A percentile compares a stretch with the other conserved stretches of the same genome.
Conservation (phyloP, 2,888 invertebrate genomes). For the Lucinisca nassula region DNA sequence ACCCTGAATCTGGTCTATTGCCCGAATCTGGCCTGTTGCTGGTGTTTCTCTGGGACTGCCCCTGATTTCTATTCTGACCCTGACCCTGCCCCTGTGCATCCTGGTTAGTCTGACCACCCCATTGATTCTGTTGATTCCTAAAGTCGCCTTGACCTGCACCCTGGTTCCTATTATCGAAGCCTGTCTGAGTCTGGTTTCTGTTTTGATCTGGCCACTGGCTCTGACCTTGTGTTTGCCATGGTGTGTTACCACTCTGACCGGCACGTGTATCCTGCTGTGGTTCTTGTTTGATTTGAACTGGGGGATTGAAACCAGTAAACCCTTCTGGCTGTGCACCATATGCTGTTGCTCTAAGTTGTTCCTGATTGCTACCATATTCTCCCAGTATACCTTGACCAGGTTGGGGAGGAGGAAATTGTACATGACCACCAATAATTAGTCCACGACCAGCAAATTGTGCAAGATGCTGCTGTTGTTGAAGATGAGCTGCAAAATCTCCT, state of each 20-base stretch:
- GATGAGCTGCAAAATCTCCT: conserved; percentile 29
- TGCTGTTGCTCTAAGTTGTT: conserved; percentile 59
- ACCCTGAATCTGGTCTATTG: conserved; percentile 15
- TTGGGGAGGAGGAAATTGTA: conserved; percentile 48
- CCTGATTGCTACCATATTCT: conserved; percentile 66
- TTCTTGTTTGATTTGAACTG: conserved; percentile 56
- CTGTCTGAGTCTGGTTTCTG: conserved; percentile 29
- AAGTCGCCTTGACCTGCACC: conserved; percentile 21
- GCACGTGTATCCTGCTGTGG: neutral
- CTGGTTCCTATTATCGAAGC: conserved; percentile 27
- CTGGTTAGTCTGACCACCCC: conserved; percentile 30
- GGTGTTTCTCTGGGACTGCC: conserved; percentile 20
- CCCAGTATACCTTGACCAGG: conserved; percentile 64
- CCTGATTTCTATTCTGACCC: conserved; percentile 58
- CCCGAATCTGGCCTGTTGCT: conserved; percentile 12
- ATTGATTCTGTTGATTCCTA: conserved; percentile 35
- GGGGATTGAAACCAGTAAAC: conserved; percentile 67
- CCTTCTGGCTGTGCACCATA: conserved; percentile 66
- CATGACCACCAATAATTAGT: conserved; percentile 51
- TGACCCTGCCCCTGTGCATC: neutral
- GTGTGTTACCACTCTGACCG: neutral
- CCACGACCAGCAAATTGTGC: conserved; percentile 65
- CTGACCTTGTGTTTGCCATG: conserved; percentile 47
- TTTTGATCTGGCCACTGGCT: conserved; percentile 35
- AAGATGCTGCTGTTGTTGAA: conserved; percentile 40